Evolutionary conservation across 2,888 invertebrate species (phyloP), one percentile per base, ranked within the genome.

Genomic region (Diarsia dahlii): DNA sequence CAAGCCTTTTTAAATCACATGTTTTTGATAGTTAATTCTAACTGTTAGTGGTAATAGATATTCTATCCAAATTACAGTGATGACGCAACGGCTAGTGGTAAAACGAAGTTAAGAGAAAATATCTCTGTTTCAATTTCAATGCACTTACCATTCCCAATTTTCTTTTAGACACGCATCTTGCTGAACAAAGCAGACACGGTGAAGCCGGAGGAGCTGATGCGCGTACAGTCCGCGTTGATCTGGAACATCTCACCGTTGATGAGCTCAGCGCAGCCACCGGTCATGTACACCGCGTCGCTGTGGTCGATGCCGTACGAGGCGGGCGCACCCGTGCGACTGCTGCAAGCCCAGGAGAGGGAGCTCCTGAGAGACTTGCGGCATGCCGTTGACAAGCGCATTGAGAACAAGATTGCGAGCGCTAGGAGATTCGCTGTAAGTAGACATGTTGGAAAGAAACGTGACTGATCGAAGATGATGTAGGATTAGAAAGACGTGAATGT

Each of bases 201-300:
- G 63, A 98, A 98, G 91, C 98, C 99, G 0, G 99, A 99, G 92
- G 99, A 99, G 94, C 95, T 99, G 85, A 98, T 99, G 98, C 97
- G 99, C 86, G 99, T 99, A 4, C 99, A 99, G 94, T 98, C 99
- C 87, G 99, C 99, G 18, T 97, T 99, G 71, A 99, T 99, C 90
- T 99, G 99, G 99, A 99, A 99, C 94, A 98, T 99, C 89, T 99
- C 99, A n/a, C 99, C 99, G 9, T 95, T 99, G 89, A 99, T 99
- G 98, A 99, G 99, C 82, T 99, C 99, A 66, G 98, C 99, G 66
- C 99, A 99, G 93, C 99, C 99, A 9, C 99, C 99, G 39, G 97
- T 98, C 72, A 98, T 99, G 98, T 99, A 99, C 95, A 98, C 99
- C 28, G 98, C 98, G 69, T 98, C 98, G 18, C 94, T 99, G 88